Base-by-base conservation (phyloP, 2,797 vertebrate genomes). In the Eulemur mongoz region DNA sequence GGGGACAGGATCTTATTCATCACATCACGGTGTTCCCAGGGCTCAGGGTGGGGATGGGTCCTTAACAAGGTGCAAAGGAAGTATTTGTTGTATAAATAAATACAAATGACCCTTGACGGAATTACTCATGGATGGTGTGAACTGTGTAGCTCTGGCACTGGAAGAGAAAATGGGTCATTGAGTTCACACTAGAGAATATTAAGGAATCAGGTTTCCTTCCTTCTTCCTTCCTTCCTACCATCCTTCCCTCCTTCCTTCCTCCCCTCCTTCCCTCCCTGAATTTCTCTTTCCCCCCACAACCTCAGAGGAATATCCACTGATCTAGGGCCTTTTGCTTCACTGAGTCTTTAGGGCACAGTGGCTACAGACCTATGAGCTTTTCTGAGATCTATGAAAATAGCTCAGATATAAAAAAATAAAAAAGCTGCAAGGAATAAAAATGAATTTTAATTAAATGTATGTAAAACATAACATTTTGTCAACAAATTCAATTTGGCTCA, bases 61-160 rank as follows among this genome's bases (percentile, higher is more conserved):
- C 45, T 84, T 75, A 59, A 38, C 4, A 54, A 54, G 65, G 50
- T 67, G 32, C n/a, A 48, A 89, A 45, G 40, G 5, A 63, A 84
- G 61, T 88, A 10, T 65, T 79, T 88, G 54, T 81, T 90, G 27
- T 86, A 89, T 59, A 93, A 93, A 52, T 75, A 48, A 94, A 82
- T n/a, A 59, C 35, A 76, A 78, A 63, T 43, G 72, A 52, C 54
- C 69, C 45, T 91, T 52, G 6, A 65, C 61, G 45, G 73, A 48
- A 52, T 81, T 40, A 35, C 35, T 70, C 59, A 67, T 38, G 54
- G 81, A 30, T 85, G 38, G 43, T 69, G 30, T 50, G 78, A 88
- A 35, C 67, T 5, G 0, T 5, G 0, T 43, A 61, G 38, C 50
- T 23, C 35, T 63, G 52, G 15, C 22, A 13, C 27, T 54, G 72